phyloP scores from a whole-genome alignment of 2,113 vertebrate species.

The Pomatostomus ruficeps region DNA sequence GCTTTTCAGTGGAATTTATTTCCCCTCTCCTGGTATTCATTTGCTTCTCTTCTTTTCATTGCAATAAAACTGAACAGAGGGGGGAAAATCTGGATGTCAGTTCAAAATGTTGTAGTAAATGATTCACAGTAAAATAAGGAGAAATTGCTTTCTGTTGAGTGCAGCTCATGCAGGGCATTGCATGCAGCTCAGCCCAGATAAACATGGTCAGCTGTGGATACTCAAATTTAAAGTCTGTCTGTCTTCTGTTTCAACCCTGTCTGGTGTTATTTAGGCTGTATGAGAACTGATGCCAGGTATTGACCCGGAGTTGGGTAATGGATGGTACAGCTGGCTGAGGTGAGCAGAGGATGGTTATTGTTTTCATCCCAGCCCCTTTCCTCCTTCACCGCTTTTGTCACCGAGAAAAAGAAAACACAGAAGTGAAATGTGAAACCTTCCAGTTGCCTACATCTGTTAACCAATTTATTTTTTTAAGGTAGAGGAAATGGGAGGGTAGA shows the following conservation, averaged over 20 bases:
- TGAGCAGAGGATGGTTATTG: background rate
- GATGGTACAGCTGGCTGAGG: background rate
- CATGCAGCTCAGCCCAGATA: background rate
- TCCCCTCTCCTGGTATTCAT: background rate
- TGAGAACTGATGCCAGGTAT: background rate
- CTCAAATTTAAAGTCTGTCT: background rate
- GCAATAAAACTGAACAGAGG: background rate
- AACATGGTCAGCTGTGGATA: background rate
- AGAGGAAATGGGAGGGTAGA: constrained; percentile 23
- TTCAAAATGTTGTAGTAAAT: constrained; percentile 33
- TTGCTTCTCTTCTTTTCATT: constrained; percentile 10
- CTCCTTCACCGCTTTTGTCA: background rate
- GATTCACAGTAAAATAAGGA: background rate
- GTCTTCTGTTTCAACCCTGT: background rate
- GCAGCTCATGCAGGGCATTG: background rate
- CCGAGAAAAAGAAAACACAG: background rate
- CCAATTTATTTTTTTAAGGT: constrained; percentile 2
- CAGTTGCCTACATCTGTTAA: constrained; percentile 13
- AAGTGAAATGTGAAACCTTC: constrained; percentile 12
- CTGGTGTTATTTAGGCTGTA: background rate
- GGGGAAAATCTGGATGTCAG: background rate
- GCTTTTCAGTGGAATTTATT: constrained; percentile 15
- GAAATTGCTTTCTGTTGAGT: constrained; percentile 5
- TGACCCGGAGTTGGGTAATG: background rate
- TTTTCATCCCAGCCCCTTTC: background rate